Percentiles rank a stretch among this genome's conserved stretches.
These are phyloP conservation scores for Cherax destructor DNA, from an alignment of 1,140 invertebrate genomes.

Conservation along the genomic window DNA sequence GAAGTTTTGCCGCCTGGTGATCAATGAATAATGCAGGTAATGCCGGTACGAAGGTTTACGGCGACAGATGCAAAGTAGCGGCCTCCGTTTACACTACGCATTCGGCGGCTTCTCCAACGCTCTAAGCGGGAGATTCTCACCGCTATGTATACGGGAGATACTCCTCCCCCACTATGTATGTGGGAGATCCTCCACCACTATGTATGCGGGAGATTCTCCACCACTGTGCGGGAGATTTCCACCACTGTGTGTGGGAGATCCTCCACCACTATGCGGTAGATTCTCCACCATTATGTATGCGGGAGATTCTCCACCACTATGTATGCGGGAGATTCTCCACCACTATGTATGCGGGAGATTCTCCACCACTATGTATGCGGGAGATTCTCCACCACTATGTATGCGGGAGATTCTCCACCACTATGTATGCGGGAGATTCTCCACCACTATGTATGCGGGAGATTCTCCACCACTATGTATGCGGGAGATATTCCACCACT, in stretches of 20 bases:
- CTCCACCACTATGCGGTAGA: background rate
- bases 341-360: background rate
- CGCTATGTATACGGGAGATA: background rate
- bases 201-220: too few relatives aligned
- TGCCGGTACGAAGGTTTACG: slow-evolving; percentile 2
- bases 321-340: background rate
- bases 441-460: background rate
- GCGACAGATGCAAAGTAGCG: background rate
- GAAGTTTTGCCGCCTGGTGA: background rate
- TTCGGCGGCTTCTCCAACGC: background rate
- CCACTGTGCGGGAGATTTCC: too few relatives aligned
- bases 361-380: background rate
- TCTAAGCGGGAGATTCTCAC: background rate
- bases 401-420: background rate
- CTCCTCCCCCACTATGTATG: background rate
- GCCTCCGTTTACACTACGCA: background rate
- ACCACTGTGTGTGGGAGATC: background rate
- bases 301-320: too few relatives aligned
- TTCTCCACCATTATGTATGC: background rate
- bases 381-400: too few relatives aligned
- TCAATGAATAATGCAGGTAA: slow-evolving; percentile 36
- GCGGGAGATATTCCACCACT: too few relatives aligned
- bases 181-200: too few relatives aligned
- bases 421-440: background rate
- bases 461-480: too few relatives aligned